Evolutionary conservation across 2,888 invertebrate species (phyloP).

Genomic region (Ceriagrion tenellum): DNA sequence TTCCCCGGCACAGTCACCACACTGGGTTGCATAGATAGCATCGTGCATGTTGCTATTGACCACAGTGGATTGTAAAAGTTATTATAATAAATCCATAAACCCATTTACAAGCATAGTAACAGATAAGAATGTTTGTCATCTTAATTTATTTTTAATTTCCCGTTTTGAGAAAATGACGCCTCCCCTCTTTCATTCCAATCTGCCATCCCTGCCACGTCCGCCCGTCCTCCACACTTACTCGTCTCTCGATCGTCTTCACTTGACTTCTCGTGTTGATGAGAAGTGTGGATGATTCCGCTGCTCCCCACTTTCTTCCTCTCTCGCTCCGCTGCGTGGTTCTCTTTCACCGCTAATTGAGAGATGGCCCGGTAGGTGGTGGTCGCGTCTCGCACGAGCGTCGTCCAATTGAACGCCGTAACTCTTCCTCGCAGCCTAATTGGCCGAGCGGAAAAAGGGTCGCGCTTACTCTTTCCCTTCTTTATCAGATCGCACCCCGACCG

Average conservation of each 20-base stretch:
- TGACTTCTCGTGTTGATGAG: slow-evolving; percentile 9
- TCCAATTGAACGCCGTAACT: slow-evolving; percentile 50
- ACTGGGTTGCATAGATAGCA: no score
- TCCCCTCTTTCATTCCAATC: background rate
- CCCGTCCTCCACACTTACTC: background rate
- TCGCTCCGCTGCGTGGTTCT: background rate
- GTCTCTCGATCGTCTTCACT: background rate
- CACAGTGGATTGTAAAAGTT: no score
- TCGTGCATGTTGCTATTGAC: no score
- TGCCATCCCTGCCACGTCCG: background rate
- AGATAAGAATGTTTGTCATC: no score
- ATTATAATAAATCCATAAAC: no score
- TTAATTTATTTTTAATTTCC: no score
- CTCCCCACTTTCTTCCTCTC: background rate
- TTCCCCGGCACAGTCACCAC: no score
- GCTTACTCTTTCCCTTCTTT: background rate
- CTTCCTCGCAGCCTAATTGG: slow-evolving; percentile 41
- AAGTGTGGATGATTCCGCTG: background rate
- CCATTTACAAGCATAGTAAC: no score
- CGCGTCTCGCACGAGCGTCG: background rate
- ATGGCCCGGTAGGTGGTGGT: slow-evolving; percentile 59
- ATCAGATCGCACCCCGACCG: slow-evolving; percentile 51
- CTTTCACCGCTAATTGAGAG: slow-evolving; percentile 48
- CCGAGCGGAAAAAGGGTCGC: background rate
- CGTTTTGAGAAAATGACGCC: no score